Conservation (phyloP, 2,113 vertebrate genomes). For the human (Homo sapiens) region GRCh38 chr2:86248001-86248500, state of each 20-base stretch:
- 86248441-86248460: too few relatives aligned
- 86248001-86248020: neutral
- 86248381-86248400: neutral
- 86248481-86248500: too few relatives aligned
- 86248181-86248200: neutral
- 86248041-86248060: neutral
- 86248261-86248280: neutral
- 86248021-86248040: neutral
- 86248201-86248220: neutral
- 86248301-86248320: neutral
- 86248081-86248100: neutral
- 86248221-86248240: neutral
- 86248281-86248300: neutral
- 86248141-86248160: neutral
- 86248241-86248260: neutral
- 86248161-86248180: too few relatives aligned
- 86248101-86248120: neutral
- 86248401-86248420: neutral
- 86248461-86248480: too few relatives aligned
- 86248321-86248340: neutral
- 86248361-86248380: neutral
- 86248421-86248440: neutral
- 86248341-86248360: neutral
- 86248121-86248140: neutral
- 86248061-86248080: neutral